Base-by-base conservation (phyloP, 2,888 invertebrate genomes). In the Ametastegia equiseti region DNA sequence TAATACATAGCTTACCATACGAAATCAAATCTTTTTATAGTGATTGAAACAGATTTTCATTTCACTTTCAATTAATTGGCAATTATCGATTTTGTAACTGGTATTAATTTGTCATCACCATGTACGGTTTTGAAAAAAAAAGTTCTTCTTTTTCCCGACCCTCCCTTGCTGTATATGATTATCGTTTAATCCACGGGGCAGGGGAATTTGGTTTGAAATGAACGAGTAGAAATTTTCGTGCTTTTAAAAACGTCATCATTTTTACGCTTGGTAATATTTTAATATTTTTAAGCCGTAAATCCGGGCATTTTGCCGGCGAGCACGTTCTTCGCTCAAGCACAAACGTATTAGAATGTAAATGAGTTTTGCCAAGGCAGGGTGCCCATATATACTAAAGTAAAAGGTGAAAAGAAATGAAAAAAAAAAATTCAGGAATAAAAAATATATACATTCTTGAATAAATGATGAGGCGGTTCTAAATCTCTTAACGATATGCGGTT, bases 281-380 rank as follows among this genome's bases (percentile, higher is more conserved):
- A 19, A 19, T 19, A 75, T 54, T 75, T 75, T 75, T 6, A 54
- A n/a, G 75, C 36, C 54, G 27, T 13, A 19, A 36, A 75, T 75
- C 75, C 36, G 23, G 75, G 27, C n/a, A 36, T 54, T 54, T 54
- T 54, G 36, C 19, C 9, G 54, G 5, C 2, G 23, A 54, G 36
- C 75, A 54, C 54, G 54, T 54, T 54, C 5, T 75, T 45, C 47
- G 47, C 47, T 71, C 4, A 39, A 63, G n/a, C 67, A 27, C n/a
- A 80, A 57, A 50, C 30, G 73, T 36, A 60, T 80, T 80, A 75
- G 39, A 45, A 60, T 75, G 60, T 30, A 75, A 75, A 80, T 80
- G 57, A 80, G 73, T 15, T 75, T 75, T 36, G 33, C 45, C n/a
- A 19, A 19, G 30, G 30, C 9, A 42, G 5, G 9, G 5, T 9